These are phyloP conservation scores for Lagodon rhomboides DNA, from an alignment of 2,797 vertebrate genomes.

Conservation along the genomic window DNA sequence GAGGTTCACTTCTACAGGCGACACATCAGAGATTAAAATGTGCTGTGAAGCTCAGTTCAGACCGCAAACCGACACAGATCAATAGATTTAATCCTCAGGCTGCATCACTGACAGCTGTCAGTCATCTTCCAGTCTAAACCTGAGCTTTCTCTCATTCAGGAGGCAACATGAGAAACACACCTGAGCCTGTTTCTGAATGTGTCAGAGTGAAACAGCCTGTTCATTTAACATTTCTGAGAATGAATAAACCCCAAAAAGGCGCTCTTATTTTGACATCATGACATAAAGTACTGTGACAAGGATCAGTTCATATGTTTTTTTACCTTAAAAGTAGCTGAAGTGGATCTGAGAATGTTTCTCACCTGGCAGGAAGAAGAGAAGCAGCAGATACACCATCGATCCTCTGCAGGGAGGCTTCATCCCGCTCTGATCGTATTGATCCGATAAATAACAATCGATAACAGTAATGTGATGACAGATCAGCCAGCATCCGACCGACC, in stretches of 20 bases:
- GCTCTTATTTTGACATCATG: background rate
- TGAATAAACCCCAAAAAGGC: background rate
- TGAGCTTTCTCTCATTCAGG: background rate
- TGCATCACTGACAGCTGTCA: background rate
- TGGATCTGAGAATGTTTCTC: conserved; percentile 15
- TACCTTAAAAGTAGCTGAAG: background rate
- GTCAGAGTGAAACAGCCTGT: too few species aligned
- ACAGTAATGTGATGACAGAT: background rate
- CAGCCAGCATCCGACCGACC: background rate
- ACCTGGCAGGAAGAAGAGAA: conserved; percentile 68
- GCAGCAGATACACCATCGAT: conserved; percentile 6
- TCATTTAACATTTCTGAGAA: background rate
- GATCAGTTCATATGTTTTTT: background rate
- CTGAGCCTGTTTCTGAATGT: too few species aligned
- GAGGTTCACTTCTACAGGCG: too few species aligned
- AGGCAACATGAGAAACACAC: background rate
- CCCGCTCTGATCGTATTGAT: conserved; percentile 25
- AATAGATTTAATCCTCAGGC: background rate
- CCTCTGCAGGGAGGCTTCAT: conserved; percentile 60
- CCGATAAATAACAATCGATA: background rate
- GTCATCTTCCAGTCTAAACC: background rate
- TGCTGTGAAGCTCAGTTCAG: background rate
- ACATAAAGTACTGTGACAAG: too few species aligned
- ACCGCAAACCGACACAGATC: background rate
- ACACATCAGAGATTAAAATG: background rate